Evolutionary conservation across 2,888 invertebrate species (phyloP).

Genomic region (Iphiclides podalirius): DNA sequence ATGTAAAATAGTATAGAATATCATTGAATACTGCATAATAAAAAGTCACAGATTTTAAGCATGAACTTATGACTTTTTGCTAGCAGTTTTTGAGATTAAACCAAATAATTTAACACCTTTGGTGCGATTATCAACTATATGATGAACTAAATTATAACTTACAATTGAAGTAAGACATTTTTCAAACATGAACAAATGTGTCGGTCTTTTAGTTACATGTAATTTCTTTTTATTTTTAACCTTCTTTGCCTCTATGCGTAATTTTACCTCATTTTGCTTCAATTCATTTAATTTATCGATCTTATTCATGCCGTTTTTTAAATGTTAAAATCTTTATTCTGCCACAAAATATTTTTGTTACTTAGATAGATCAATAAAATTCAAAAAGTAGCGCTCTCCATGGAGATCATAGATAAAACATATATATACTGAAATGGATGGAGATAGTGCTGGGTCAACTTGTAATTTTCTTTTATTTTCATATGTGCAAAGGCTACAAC

Average conservation of each 20-base stretch:
- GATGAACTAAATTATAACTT: too few species aligned
- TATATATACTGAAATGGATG: too few species aligned
- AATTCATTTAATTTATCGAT: slow-evolving; percentile 36
- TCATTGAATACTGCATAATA: too few species aligned
- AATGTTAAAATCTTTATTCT: slow-evolving; percentile 24
- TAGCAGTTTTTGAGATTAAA: too few species aligned
- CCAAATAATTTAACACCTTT: too few species aligned
- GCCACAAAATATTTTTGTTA: slow-evolving; percentile 23
- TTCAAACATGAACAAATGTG: slow-evolving; percentile 80
- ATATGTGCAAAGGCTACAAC: too few species aligned
- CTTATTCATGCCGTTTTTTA: slow-evolving; percentile 29
- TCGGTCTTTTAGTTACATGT: slow-evolving; percentile 49
- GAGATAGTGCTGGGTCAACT: too few species aligned
- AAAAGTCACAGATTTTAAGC: too few species aligned
- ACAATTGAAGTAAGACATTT: slow-evolving; percentile 79
- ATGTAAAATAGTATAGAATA: too few species aligned
- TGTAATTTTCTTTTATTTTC: too few species aligned
- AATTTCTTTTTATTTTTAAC: slow-evolving; percentile 49
- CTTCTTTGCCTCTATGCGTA: slow-evolving; percentile 62
- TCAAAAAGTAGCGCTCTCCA: slow-evolving; percentile 46
- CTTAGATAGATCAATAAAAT: slow-evolving; percentile 43
- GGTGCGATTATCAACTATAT: too few species aligned
- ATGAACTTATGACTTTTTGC: too few species aligned
- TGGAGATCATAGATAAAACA: background rate
- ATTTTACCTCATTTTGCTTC: slow-evolving; percentile 48